Percentiles rank a stretch among this genome's conserved stretches.
phyloP scores from a whole-genome alignment of 2,888 invertebrate species.

The Cheiracanthium punctorium region DNA sequence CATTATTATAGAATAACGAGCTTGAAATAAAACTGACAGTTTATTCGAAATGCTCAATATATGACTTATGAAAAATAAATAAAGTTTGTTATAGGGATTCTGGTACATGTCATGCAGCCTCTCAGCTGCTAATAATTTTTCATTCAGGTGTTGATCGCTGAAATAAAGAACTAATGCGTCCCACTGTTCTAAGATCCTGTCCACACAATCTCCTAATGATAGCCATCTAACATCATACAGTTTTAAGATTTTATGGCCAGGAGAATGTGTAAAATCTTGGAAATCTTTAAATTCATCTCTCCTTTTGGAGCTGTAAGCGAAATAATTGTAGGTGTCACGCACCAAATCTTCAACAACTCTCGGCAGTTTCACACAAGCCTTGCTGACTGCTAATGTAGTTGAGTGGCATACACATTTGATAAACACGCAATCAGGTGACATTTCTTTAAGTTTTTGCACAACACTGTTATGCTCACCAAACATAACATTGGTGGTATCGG shows the following conservation, averaged over 20 bases:
- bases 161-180: neutral
- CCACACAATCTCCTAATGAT: neutral
- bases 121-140: neutral
- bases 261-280: conserved; percentile 1
- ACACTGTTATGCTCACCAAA: neutral
- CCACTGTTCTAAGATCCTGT: conserved; percentile 2
- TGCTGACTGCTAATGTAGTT: neutral
- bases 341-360: neutral
- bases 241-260: no score
- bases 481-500: conserved; percentile 2
- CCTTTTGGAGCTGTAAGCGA: neutral
- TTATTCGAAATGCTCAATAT: neutral
- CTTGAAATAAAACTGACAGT: neutral
- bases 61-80: neutral
- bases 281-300: neutral
- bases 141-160: neutral
- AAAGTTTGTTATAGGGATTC: neutral
- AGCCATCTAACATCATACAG: neutral
- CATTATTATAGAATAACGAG: neutral
- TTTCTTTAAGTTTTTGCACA: neutral
- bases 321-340: neutral
- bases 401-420: neutral
- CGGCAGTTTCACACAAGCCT: neutral
- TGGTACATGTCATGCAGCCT: neutral
- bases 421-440: neutral